Conservation (phyloP, 2,797 vertebrate species). For the Coregonus ussuriensis region DNA sequence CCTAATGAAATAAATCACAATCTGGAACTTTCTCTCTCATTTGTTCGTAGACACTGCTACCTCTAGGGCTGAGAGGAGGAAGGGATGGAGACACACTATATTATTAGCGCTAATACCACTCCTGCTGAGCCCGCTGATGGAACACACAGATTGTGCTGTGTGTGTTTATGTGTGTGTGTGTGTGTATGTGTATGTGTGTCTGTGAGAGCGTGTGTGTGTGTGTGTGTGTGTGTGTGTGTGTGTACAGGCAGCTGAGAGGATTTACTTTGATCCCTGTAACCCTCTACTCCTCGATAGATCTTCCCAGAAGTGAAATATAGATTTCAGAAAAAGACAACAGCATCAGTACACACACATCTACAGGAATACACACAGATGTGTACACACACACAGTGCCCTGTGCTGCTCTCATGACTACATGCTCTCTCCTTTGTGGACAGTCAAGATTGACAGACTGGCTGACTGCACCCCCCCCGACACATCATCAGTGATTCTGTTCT, state of each 20-base stretch:
- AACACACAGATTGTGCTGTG: slow-evolving; percentile 65
- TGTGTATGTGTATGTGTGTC: neutral
- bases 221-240: slow-evolving; percentile 11
- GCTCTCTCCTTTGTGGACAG: slow-evolving; percentile 19
- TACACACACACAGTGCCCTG: neutral
- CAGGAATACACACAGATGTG: neutral
- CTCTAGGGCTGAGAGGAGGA: slow-evolving; percentile 55
- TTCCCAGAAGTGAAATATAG: slow-evolving; percentile 43
- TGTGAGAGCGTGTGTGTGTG: neutral
- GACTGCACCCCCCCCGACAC: slow-evolving; percentile 26
- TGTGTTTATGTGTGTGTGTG: slow-evolving; percentile 6
- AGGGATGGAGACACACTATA: slow-evolving; percentile 44
- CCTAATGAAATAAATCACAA: slow-evolving; percentile 79
- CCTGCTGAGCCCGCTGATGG: slow-evolving; percentile 67
- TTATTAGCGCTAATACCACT: slow-evolving; percentile 49
- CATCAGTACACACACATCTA: slow-evolving; percentile 2
- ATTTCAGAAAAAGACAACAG: slow-evolving; percentile 21
- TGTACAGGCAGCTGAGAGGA: slow-evolving; percentile 35
- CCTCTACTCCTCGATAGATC: slow-evolving; percentile 49
- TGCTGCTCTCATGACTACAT: neutral
- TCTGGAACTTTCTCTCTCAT: slow-evolving; percentile 65
- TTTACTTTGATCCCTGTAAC: slow-evolving; percentile 56
- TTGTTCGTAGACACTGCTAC: slow-evolving; percentile 49
- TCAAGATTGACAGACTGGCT: slow-evolving; percentile 38
- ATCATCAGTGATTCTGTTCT: slow-evolving; percentile 59